Percentiles rank a stretch among this genome's conserved stretches.
phyloP scores from a whole-genome alignment of 2,113 vertebrate genomes.

The Cnemophilus loriae region DNA sequence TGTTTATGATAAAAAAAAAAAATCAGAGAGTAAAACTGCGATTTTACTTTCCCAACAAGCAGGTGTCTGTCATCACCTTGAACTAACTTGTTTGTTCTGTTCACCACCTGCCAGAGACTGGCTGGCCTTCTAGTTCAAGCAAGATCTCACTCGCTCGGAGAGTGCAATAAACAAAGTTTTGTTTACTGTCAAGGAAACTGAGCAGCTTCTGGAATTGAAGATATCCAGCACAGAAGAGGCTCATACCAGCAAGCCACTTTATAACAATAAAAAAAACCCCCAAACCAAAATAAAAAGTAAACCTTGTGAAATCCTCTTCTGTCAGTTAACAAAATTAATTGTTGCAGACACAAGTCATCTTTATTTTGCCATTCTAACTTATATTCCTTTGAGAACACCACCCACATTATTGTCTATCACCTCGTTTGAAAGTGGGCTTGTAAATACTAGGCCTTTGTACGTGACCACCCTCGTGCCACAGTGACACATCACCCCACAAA shows the following conservation, averaged over 20 bases:
- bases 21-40: background rate
- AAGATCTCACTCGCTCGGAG: constrained; percentile 12
- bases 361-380: background rate
- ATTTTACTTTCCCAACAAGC: background rate
- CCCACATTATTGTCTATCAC: background rate
- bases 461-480: background rate
- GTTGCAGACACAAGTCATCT: background rate
- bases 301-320: background rate
- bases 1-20: background rate
- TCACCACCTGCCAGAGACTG: background rate
- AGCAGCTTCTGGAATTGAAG: background rate
- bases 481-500: background rate
- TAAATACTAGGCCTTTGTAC: background rate
- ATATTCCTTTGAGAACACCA: background rate
- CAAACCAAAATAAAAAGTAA: background rate
- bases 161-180: constrained; percentile 46
- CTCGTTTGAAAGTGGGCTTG: background rate
- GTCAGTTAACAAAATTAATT: background rate
- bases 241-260: background rate
- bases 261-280: background rate
- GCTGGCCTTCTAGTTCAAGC: constrained; percentile 7
- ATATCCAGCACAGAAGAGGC: background rate
- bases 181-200: constrained; percentile 31
- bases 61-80: background rate
- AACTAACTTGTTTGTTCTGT: background rate